Percentiles rank a stretch among this genome's conserved stretches.
Conservation (phyloP, 2,113 vertebrate genomes). For the Galeopterus variegatus region DNA sequence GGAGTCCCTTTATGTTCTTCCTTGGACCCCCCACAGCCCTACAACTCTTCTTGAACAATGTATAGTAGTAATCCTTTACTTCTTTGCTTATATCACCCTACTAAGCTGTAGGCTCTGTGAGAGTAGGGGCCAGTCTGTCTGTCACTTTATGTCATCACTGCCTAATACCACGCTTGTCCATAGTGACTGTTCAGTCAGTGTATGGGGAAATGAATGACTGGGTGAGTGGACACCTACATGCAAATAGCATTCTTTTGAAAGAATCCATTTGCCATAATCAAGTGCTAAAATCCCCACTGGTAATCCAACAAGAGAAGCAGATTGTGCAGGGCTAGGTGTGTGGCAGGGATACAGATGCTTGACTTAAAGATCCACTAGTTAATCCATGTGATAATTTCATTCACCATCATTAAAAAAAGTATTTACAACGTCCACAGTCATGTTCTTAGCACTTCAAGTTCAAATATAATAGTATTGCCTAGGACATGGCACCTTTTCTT, state of each 20-base stretch:
- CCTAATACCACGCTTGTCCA: background rate
- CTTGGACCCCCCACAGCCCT: background rate
- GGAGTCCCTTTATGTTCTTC: background rate
- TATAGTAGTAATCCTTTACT: background rate
- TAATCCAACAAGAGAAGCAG: background rate
- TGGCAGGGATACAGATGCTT: background rate
- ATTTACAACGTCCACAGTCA: background rate
- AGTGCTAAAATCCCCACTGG: background rate
- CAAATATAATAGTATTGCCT: background rate
- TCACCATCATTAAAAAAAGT: background rate
- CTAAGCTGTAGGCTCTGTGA: background rate
- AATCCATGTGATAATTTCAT: background rate
- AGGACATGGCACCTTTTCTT: background rate
- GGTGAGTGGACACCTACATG: background rate
- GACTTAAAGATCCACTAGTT: background rate
- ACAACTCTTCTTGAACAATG: too few relatives aligned
- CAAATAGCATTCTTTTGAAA: background rate
- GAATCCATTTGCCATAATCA: background rate
- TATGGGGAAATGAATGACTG: background rate
- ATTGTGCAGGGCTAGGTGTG: background rate
- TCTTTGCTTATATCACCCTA: background rate
- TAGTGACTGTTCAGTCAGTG: background rate
- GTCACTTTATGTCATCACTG: background rate
- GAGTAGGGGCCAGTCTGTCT: background rate
- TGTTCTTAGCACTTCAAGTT: background rate